A percentile compares a stretch with the other conserved stretches of the same genome.
Evolutionary conservation across 2,888 invertebrate species (phyloP).

Genomic region (Parnassius mnemosyne): DNA sequence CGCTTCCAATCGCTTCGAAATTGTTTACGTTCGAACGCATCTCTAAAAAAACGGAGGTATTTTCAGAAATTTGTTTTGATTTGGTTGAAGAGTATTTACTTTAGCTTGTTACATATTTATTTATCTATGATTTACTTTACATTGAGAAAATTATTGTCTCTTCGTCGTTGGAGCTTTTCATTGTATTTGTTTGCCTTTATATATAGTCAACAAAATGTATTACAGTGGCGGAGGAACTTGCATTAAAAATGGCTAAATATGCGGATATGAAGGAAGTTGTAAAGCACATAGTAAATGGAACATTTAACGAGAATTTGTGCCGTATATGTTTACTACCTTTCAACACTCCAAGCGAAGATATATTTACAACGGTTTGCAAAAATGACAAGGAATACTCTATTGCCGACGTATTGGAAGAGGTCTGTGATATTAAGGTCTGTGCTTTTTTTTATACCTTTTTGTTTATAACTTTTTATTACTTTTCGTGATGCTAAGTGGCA

Average conservation of each 20-base stretch:
- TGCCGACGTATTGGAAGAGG: slow-evolving; percentile 53
- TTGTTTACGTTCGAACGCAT: slow-evolving; percentile 37
- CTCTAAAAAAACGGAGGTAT: slow-evolving; percentile 48
- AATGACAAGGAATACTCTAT: slow-evolving; percentile 58
- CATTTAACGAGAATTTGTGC: slow-evolving; percentile 56
- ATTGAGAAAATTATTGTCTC: no score
- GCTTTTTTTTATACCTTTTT: neutral
- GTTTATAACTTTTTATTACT: neutral
- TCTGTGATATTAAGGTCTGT: slow-evolving; percentile 52
- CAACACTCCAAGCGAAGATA: slow-evolving; percentile 49
- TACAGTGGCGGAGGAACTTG: slow-evolving; percentile 12
- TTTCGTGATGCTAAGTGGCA: no score
- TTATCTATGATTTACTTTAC: neutral
- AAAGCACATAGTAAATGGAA: slow-evolving; percentile 60
- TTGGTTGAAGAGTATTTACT: neutral
- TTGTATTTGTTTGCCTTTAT: no score
- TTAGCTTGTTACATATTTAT: no score
- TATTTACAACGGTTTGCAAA: slow-evolving; percentile 61
- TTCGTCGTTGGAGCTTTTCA: no score
- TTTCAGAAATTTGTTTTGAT: slow-evolving; percentile 34
- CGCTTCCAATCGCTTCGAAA: slow-evolving; percentile 26
- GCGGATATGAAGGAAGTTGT: slow-evolving; percentile 54
- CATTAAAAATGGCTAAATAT: slow-evolving; percentile 44
- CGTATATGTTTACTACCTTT: slow-evolving; percentile 58
- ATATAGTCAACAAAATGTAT: slow-evolving; percentile 26